A percentile compares a stretch with the other conserved stretches of the same genome.
Evolutionary conservation across 2,113 vertebrate genomes (phyloP).

Genomic region (Grammomys dolichurus): DNA sequence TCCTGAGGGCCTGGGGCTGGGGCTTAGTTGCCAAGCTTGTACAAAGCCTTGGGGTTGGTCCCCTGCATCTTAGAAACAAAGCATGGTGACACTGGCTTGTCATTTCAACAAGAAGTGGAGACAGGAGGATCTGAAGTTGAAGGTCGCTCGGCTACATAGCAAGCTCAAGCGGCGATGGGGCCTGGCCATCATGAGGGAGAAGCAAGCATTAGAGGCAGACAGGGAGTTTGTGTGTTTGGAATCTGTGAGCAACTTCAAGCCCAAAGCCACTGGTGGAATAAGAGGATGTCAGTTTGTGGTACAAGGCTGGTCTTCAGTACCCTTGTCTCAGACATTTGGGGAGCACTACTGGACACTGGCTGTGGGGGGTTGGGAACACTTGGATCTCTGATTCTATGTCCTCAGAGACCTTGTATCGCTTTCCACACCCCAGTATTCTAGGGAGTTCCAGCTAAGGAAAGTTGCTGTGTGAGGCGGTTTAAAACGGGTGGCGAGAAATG

Average conservation of each 20-base stretch:
- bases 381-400: accelerated
- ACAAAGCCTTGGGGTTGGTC: not conserved
- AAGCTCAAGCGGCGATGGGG: not conserved
- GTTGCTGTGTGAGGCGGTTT: not conserved
- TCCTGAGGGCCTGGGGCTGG: not conserved
- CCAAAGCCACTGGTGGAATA: not conserved
- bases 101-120: not conserved
- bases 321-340: not conserved
- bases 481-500: slow-evolving; percentile 11
- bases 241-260: not conserved
- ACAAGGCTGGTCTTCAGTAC: not conserved
- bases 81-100: no score
- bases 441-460: not conserved
- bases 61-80: not conserved
- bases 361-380: not conserved
- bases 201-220: not conserved
- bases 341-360: accelerated
- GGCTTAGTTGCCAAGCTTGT: not conserved
- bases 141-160: not conserved
- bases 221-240: not conserved
- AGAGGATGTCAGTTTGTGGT: not conserved
- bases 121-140: not conserved
- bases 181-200: not conserved
- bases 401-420: not conserved
- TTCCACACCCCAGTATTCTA: no score